phyloP scores from a whole-genome alignment of 2,888 invertebrate genomes.

The Nowickia ferox region DNA sequence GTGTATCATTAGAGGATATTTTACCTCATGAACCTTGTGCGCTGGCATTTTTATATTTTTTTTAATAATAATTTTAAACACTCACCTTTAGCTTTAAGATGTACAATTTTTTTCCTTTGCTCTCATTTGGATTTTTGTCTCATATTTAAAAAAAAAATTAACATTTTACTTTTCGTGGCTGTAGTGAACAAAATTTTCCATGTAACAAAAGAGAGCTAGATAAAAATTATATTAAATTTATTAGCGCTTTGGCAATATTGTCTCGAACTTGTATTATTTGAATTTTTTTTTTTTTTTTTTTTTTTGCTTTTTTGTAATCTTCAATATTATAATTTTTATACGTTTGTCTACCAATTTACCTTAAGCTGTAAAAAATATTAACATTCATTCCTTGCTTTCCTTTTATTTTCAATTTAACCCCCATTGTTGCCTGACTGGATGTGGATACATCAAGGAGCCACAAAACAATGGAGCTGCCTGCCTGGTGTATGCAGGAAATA shows the following conservation, averaged over 20 bases:
- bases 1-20: slow-evolving; percentile 64
- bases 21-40: slow-evolving; percentile 56
- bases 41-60: slow-evolving; percentile 23
- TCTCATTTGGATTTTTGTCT: slow-evolving; percentile 23
- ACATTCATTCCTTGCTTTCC: slow-evolving; percentile 48
- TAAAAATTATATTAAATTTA: slow-evolving; percentile 74
- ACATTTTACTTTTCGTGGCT: slow-evolving; percentile 18
- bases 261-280: slow-evolving; percentile 77
- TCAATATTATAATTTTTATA: slow-evolving; percentile 72
- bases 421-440: slow-evolving; percentile 68
- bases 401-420: slow-evolving; percentile 73
- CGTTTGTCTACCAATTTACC: slow-evolving; percentile 70
- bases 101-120: slow-evolving; percentile 7
- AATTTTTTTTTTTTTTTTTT: slow-evolving; percentile 71
- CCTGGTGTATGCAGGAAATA: slow-evolving; percentile 8
- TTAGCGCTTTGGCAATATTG: slow-evolving; percentile 82
- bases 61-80: slow-evolving; percentile 57
- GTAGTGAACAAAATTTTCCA: slow-evolving; percentile 36
- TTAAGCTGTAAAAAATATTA: slow-evolving; percentile 72
- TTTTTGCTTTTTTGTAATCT: slow-evolving; percentile 52
- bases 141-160: slow-evolving; percentile 44
- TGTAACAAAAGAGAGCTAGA: slow-evolving; percentile 35
- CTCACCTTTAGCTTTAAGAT: slow-evolving; percentile 54
- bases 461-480: slow-evolving; percentile 39
- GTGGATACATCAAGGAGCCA: slow-evolving; percentile 77